These are phyloP conservation scores for Holothuria leucospilota DNA, from an alignment of 53 echinoderm and acorn worm species.

Conservation along the genomic window DNA sequence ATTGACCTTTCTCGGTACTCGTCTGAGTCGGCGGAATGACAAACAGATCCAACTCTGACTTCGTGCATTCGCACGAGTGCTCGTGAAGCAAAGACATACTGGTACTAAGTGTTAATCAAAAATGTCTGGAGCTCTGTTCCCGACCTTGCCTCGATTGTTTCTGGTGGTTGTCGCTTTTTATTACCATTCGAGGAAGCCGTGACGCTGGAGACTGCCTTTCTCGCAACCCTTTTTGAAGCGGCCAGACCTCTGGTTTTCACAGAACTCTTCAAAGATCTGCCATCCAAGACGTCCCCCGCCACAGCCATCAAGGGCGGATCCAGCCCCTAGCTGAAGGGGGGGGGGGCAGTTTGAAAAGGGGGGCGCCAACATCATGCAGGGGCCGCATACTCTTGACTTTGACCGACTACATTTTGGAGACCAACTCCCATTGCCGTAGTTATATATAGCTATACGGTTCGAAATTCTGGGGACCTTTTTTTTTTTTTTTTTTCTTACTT, in stretches of 20 bases:
- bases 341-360: too few relatives aligned
- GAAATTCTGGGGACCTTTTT: too few relatives aligned
- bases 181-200: not conserved
- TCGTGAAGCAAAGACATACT: slow-evolving; percentile 78
- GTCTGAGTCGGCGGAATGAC: slow-evolving; percentile 76
- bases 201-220: not conserved
- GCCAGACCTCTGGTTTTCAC: not conserved
- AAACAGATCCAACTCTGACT: slow-evolving; percentile 77
- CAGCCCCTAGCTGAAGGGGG: too few relatives aligned
- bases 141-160: not conserved
- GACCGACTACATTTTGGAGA: too few relatives aligned
- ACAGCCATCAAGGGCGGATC: too few relatives aligned
- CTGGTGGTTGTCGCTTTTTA: slow-evolving; percentile 3
- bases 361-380: too few relatives aligned
- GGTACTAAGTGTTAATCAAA: slow-evolving; percentile 5
- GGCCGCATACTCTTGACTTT: too few relatives aligned
- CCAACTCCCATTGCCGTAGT: too few relatives aligned
- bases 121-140: slow-evolving; percentile 27
- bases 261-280: not conserved
- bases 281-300: too few relatives aligned
- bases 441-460: too few relatives aligned
- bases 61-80: slow-evolving; percentile 75
- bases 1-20: slow-evolving; percentile 66
- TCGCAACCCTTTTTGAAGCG: not conserved
- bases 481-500: too few relatives aligned